Base-by-base conservation (phyloP, 1,140 invertebrate genomes). In the Cotesia glomerata region DNA sequence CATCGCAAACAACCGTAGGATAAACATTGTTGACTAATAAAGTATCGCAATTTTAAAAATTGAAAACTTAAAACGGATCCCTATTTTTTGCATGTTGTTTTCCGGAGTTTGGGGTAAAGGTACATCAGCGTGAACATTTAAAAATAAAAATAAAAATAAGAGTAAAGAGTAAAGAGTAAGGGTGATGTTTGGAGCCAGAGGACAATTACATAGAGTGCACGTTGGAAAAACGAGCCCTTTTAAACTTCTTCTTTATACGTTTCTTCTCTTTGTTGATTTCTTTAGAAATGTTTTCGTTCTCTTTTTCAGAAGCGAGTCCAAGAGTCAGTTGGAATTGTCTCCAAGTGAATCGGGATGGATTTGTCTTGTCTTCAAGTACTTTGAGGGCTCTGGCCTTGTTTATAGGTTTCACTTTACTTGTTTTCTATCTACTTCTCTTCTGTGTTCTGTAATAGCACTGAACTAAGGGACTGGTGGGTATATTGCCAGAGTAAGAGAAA, bases 121-220 rank as follows among this genome's bases (percentile, higher is more conserved):
- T 9, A 16, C 0, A 18, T 16, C 56, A 26, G 14, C 32, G 16
- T 34, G 66, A 58, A 45, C 39, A 45, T 45, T 45, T 45, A 9
- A 45, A 45, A 45, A 26, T 16, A 58, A 45, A 45, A 45, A 26
- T 16, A 58, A 59, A 8, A 11, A 34, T 56, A 9, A 52, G 32
- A 34, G 56, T n/a, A 73, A 35, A 58, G 65, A 11, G 51, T 56
- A 34, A 9, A 52, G 32, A 34, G 56, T n/a, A 73, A 35, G 65
- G 65, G 36, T 63, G 58, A 67, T 64, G 68, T 45, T 36, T 56
- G 51, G 56, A 64, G 63, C 45, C 16, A 52, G 66, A 71, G 56
- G 61, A 75, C 74, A 75, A 75, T 75, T 75, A 75, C 64, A 73
- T 59, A 75, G 69, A 73, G 74, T 73, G 74, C 74, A 62, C 34